phyloP scores from a whole-genome alignment of 2,888 invertebrate species.

The Heliconius hortense region DNA sequence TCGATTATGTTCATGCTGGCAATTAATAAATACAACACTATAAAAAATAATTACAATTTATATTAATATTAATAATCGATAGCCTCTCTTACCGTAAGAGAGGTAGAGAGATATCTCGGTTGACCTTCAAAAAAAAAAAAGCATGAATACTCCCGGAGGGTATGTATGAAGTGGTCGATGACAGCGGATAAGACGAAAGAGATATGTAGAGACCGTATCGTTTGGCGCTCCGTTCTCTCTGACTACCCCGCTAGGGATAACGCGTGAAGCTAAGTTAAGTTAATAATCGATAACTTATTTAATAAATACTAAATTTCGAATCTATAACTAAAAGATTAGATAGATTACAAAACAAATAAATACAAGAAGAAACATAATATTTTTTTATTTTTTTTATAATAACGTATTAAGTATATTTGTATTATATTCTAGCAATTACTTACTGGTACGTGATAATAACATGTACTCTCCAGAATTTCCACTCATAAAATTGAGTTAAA shows the following conservation, averaged over 20 bases:
- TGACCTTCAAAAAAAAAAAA: too few species aligned
- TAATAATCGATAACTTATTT: not conserved
- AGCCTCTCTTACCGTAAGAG: too few species aligned
- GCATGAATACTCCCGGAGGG: too few species aligned
- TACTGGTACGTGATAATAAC: not conserved
- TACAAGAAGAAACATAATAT: not conserved
- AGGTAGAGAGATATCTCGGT: too few species aligned
- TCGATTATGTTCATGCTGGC: constrained; percentile 21
- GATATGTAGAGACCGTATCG: too few species aligned
- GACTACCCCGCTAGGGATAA: too few species aligned
- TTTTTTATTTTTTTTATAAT: too few species aligned
- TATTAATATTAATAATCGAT: too few species aligned
- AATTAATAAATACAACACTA: constrained; percentile 1
- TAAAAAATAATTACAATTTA: not conserved
- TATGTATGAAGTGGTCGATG: too few species aligned
- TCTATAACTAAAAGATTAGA: not conserved
- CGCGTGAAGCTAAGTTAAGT: too few species aligned
- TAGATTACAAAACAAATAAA: not conserved
- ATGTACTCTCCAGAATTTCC: not conserved
- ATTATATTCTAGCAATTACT: not conserved
- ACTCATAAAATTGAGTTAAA: not conserved
- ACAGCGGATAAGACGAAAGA: too few species aligned
- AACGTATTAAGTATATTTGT: not conserved
- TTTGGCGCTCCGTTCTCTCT: too few species aligned
- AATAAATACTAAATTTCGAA: not conserved